A percentile compares a stretch with the other conserved stretches of the same genome.
phyloP scores from a whole-genome alignment of 2,888 invertebrate genomes.

The Andrena chrysosceles region DNA sequence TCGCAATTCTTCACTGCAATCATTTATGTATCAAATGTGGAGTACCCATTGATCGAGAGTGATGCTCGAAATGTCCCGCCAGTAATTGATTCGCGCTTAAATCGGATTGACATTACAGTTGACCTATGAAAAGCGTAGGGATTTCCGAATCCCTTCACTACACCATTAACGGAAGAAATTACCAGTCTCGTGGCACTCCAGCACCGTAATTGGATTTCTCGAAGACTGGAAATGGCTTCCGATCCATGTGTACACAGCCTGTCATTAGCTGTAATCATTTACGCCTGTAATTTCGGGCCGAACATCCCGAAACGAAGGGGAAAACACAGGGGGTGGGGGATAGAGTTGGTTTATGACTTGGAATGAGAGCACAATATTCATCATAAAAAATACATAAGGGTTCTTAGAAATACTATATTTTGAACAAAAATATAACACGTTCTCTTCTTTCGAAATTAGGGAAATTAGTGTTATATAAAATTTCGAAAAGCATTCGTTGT shows the following conservation, averaged over 20 bases:
- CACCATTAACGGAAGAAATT: constrained; percentile 18
- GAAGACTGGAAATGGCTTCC: constrained; percentile 31
- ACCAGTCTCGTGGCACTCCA: constrained; percentile 5
- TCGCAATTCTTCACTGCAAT: neutral
- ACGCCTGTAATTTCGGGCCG: neutral
- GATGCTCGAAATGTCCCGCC: no score
- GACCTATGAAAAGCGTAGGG: constrained; percentile 10
- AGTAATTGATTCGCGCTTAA: constrained; percentile 21
- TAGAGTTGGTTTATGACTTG: neutral
- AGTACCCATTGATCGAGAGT: neutral
- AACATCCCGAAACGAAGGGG: neutral
- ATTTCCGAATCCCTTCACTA: constrained; percentile 5
- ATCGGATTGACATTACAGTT: constrained; percentile 14
- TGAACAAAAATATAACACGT: no score
- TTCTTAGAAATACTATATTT: no score
- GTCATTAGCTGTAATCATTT: constrained; percentile 19
- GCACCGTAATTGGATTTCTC: constrained; percentile 33
- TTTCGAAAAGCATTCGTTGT: no score
- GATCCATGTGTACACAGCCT: constrained; percentile 15
- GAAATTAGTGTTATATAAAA: no score
- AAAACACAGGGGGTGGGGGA: neutral
- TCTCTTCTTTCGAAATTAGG: no score
- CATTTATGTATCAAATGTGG: neutral
- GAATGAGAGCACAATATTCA: neutral
- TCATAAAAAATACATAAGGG: no score